Conservation (phyloP, 2,888 invertebrate genomes). For the Calameuta filiformis region DNA sequence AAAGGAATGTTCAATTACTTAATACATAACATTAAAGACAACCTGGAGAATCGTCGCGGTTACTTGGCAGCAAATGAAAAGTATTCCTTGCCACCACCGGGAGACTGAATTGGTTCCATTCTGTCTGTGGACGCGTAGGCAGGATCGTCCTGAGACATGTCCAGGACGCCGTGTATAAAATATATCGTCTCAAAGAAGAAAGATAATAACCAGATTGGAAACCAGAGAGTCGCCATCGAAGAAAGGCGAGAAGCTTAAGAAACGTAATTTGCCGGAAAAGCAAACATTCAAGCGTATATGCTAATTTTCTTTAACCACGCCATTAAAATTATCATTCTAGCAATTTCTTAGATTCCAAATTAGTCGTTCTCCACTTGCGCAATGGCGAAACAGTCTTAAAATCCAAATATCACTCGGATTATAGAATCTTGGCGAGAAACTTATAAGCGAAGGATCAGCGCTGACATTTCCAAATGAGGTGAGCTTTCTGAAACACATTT, state of each 20-base stretch:
- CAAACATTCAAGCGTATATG: constrained; percentile 39
- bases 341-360: neutral
- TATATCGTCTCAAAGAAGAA: neutral
- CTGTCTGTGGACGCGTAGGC: neutral
- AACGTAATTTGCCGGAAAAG: constrained; percentile 30
- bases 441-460: neutral
- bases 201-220: neutral
- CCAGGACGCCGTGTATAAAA: neutral
- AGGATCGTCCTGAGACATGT: neutral
- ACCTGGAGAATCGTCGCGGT: neutral
- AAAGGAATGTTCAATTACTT: constrained; percentile 38
- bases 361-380: neutral
- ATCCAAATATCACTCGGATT: neutral
- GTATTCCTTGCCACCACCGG: neutral
- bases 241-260: constrained; percentile 13
- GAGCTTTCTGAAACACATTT: neutral
- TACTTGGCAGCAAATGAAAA: neutral
- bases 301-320: neutral
- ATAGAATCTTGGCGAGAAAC: neutral
- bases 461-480: neutral
- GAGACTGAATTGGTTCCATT: neutral
- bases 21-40: constrained; percentile 19
- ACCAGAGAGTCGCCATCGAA: neutral
- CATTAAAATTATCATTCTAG: neutral
- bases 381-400: neutral